Conservation (phyloP, 2,113 vertebrate species). For the Phyllostomus discolor region DNA sequence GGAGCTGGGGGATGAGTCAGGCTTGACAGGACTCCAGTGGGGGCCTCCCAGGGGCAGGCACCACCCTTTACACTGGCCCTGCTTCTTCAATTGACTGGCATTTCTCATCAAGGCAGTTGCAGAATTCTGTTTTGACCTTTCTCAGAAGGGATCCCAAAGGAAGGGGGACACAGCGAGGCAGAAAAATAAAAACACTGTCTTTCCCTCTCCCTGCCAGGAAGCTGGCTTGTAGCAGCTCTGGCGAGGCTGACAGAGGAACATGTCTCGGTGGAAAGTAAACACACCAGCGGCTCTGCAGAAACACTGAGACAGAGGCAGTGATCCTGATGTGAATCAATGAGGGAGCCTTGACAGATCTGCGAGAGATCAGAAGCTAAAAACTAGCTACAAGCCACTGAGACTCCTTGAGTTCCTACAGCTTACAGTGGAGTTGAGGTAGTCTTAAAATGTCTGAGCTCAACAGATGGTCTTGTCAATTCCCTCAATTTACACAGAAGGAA, state of each 20-base stretch:
- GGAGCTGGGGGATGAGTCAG: not conserved
- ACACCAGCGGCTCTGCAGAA: conserved; percentile 3
- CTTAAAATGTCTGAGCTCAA: not conserved
- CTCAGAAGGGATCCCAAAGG: not conserved
- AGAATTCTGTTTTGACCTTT: conserved; percentile 45
- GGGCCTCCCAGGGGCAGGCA: not conserved
- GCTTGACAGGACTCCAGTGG: not conserved
- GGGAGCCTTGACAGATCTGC: not conserved
- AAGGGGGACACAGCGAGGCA: not conserved
- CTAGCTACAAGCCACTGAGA: not conserved
- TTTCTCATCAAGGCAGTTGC: not conserved
- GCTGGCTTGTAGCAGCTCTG: conserved; percentile 18
- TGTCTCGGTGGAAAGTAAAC: not conserved
- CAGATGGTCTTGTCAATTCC: not conserved
- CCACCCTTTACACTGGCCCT: fast-evolving
- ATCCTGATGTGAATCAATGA: not conserved
- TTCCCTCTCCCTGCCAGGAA: not conserved
- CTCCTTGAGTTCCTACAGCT: not conserved
- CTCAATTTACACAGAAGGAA: not conserved
- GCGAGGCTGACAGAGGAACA: not conserved
- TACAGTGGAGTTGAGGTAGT: not conserved
- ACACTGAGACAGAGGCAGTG: not conserved
- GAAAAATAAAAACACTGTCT: conserved; percentile 21
- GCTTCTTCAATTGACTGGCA: not conserved
- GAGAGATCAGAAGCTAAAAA: not conserved